Evolutionary conservation across 2,113 vertebrate species (phyloP), one percentile per base, ranked within the genome.

Genomic region (Prochilodus magdalenae): DNA sequence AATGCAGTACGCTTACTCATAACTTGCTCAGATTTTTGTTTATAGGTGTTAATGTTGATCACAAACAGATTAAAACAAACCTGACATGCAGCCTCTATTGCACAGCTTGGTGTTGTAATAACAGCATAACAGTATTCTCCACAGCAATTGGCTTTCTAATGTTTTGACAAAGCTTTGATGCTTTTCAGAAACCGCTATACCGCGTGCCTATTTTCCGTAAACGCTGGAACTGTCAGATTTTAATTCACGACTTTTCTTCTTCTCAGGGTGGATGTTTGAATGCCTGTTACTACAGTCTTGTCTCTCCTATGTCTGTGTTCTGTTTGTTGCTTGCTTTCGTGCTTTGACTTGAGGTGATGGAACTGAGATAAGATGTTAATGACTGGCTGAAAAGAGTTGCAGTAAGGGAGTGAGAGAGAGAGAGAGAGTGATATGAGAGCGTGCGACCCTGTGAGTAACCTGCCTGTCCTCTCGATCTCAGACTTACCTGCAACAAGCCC

Each of bases 401-500:
- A 57, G 70, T 47, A 36, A 15, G 24, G 81, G 47, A 79, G 62
- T 87, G 83, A 85, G 85, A 91, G 88, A 27, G 67, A 80, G 78
- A 75, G 67, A 80, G 78, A 75, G 80, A 85, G 84, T 90, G 82
- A 81, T 84, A 90, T 88, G 75, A 91, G 80, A 81, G 85, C 91
- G 87, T 92, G 71, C 89, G 91, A 95, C 93, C 81, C 89, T 84
- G 82, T 93, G 87, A 95, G 93, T 98, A 96, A 98, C 89, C 87
- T 95, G 91, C 94, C 92, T 97, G 92, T 96, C 92, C 95, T 97
- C 93, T 97, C 91, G 93, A 94, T 93, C 94, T 91, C 94, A 99
- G 98, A 96, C 96, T 92, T 99, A 99, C 94, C 94, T 98, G 94
- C 97, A 98, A 89, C 97, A 99, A 96, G 97, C 98, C 94, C 98